Percentiles rank a stretch among this genome's conserved stretches.
Evolutionary conservation across 2,888 invertebrate species (phyloP).

Genomic region (Drosophila emarginata): DNA sequence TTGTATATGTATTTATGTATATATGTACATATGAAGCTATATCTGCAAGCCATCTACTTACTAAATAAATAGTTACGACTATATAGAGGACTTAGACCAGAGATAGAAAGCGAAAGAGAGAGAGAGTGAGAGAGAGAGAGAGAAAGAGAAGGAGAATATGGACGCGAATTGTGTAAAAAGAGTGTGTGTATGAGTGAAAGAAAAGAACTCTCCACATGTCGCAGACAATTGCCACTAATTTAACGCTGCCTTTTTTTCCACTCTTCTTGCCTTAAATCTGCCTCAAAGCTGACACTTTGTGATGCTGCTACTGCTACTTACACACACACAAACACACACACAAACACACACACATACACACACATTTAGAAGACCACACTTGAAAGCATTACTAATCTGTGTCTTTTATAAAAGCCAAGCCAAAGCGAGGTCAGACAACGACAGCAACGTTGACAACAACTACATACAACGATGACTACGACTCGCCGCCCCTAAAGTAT

Average conservation of each 20-base stretch:
- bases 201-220: conserved; percentile 56
- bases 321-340: conserved; percentile 64
- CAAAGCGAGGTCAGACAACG: conserved; percentile 69
- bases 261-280: conserved; percentile 70
- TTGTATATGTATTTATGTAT: too few relatives aligned
- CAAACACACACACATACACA: conserved; percentile 11
- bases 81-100: background rate
- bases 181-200: conserved; percentile 5
- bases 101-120: background rate
- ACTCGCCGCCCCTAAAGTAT: conserved; percentile 63
- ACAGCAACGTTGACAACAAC: conserved; percentile 13
- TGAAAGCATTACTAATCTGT: conserved; percentile 76
- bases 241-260: conserved; percentile 65
- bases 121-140: background rate
- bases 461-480: conserved; percentile 22
- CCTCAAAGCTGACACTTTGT: conserved; percentile 77
- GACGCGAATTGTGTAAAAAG: too few relatives aligned
- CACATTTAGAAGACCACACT: conserved; percentile 29
- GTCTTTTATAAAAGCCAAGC: conserved; percentile 73
- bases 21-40: conserved; percentile 24
- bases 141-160: conserved; percentile 11
- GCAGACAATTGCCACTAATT: conserved; percentile 77
- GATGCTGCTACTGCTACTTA: conserved; percentile 74
- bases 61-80: conserved; percentile 70
- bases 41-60: conserved; percentile 32